Evolutionary conservation across 1,140 invertebrate genomes (phyloP), one percentile per base, ranked within the genome.

Genomic region (Mylabris phalerata): DNA sequence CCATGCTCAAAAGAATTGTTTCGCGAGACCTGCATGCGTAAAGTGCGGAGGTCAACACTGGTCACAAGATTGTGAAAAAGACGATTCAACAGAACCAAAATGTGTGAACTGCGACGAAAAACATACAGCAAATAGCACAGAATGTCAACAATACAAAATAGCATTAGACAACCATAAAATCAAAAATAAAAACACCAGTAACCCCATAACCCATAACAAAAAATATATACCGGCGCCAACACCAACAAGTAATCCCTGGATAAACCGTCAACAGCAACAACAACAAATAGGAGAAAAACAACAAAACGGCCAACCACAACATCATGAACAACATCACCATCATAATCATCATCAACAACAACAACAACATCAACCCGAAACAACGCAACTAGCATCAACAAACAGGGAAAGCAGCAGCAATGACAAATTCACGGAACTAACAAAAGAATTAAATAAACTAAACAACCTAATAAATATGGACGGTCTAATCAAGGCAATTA

Each of bases 41-140:
- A 74, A 75, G 66, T 75, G 73, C 60, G 65, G 65, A 19, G 63
- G 54, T 51, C 26, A 55, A 2, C 73, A 75, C 25, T 50, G 67
- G 0, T 74, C 72, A 2, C 63, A 48, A 26, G 63, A 71, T 0
- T 74, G 71, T 26, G 4, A 71, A 67, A 59, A 32, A 32, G 0
- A 48, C 0, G 64, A 46, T 44, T 5, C 32, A 32, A 32, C 7
- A 5, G 4, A 4, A 4, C 5, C 50, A 13, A 54, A 54, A 45
- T 54, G 50, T 45, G 42, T 25, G 6, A 54, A 54, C 27, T 59
- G 57, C 27, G 44, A 13, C 7, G 38, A 25, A 24, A 43, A 41
- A 3, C 55, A 57, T 11, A 38, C 42, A 9, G 55, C 55, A 2
- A 57, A 57, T 19, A 19, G 9, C 10, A 41, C 40, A 6, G 39